These are phyloP conservation scores for Synanthedon myopaeformis DNA, from an alignment of 2,888 invertebrate species.

Conservation along the genomic window DNA sequence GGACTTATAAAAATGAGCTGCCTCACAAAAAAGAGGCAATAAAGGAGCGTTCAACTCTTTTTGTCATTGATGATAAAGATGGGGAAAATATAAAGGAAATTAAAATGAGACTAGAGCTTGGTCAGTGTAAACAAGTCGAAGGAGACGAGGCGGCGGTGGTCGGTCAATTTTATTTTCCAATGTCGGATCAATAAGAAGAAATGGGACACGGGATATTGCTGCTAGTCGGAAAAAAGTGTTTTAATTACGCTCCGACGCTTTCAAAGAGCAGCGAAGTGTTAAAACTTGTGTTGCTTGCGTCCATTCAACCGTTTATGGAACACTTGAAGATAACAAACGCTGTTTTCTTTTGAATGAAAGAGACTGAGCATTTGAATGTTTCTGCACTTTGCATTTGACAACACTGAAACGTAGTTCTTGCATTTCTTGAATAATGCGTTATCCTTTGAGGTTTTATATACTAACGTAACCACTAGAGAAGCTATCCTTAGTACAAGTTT, in stretches of 20 bases:
- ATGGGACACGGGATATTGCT: constrained; percentile 49
- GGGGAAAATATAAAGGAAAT: constrained; percentile 39
- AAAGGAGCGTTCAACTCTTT: constrained; percentile 30
- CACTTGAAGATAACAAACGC: not conserved
- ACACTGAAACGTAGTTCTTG: too few relatives aligned
- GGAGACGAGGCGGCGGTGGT: constrained; percentile 8
- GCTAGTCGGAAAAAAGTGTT: constrained; percentile 35
- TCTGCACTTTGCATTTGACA: not conserved
- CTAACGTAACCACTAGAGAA: too few relatives aligned
- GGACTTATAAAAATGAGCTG: constrained; percentile 13
- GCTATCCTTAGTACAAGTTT: too few relatives aligned
- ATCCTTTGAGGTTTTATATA: too few relatives aligned
- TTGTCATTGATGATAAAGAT: constrained; percentile 35
- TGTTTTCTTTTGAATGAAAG: not conserved
- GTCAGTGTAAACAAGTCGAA: constrained; percentile 43
- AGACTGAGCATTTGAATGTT: not conserved
- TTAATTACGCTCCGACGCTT: constrained; percentile 42
- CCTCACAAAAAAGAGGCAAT: constrained; percentile 22
- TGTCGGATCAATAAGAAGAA: constrained; percentile 41
- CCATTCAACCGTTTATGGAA: constrained; percentile 5
- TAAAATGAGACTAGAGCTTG: constrained; percentile 41
- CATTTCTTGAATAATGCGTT: too few relatives aligned
- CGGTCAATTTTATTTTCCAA: constrained; percentile 37
- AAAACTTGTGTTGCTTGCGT: constrained; percentile 9
- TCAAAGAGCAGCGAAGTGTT: constrained; percentile 18